Evolutionary conservation across 2,888 invertebrate genomes (phyloP).

Genomic region (Eledona agricola): DNA sequence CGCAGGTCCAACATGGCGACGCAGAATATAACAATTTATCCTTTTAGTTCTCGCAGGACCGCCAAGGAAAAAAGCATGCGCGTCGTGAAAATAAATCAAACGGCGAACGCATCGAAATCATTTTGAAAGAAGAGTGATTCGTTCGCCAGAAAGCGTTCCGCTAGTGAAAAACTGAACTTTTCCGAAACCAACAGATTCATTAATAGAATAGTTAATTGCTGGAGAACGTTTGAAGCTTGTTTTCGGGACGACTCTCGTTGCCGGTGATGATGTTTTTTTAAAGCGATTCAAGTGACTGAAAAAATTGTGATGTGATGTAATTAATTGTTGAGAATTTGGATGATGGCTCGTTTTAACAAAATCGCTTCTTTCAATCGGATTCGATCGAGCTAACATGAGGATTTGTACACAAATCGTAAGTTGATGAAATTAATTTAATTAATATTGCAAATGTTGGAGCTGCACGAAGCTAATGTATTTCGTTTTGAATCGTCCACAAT

Average conservation of each 20-base stretch:
- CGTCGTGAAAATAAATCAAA: slow-evolving; percentile 40
- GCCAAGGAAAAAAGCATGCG: slow-evolving; percentile 46
- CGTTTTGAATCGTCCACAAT: neutral
- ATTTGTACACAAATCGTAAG: slow-evolving; percentile 53
- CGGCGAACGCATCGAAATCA: slow-evolving; percentile 23
- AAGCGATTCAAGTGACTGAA: slow-evolving; percentile 18
- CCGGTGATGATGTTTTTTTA: too few relatives aligned
- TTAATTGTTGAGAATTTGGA: slow-evolving; percentile 7
- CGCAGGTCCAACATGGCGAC: slow-evolving; percentile 60
- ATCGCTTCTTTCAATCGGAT: slow-evolving; percentile 15
- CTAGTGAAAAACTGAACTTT: slow-evolving; percentile 5
- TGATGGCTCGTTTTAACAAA: slow-evolving; percentile 9
- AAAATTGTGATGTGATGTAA: slow-evolving; percentile 30
- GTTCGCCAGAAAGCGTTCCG: slow-evolving; percentile 3
- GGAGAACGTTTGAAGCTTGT: slow-evolving; percentile 17
- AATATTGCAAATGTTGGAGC: neutral
- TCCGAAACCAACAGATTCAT: neutral
- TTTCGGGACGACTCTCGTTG: neutral
- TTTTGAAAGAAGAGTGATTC: slow-evolving; percentile 19
- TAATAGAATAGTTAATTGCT: slow-evolving; percentile 1
- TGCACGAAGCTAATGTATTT: neutral
- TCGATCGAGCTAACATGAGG: slow-evolving; percentile 52
- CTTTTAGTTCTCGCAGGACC: slow-evolving; percentile 50
- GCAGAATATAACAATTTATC: slow-evolving; percentile 48
- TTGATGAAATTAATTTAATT: slow-evolving; percentile 15